A percentile compares a stretch with the other conserved stretches of the same genome.
These are phyloP conservation scores for Prosapia bicincta DNA, from an alignment of 2,888 invertebrate species.

Conservation along the genomic window DNA sequence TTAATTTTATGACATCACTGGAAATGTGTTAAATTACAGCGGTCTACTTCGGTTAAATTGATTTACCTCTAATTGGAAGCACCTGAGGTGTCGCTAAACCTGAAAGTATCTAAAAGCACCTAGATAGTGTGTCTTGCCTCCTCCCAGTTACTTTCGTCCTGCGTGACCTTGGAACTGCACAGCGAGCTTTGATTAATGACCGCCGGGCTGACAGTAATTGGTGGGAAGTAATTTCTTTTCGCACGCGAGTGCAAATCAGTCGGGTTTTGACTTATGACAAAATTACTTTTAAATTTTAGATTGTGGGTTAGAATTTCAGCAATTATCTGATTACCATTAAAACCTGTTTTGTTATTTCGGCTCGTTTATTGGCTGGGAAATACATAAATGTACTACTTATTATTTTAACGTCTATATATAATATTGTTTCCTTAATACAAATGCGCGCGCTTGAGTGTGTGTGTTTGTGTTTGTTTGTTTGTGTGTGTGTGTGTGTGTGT, in stretches of 20 bases:
- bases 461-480: too few species aligned
- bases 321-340: too few species aligned
- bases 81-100: neutral
- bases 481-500: too few species aligned
- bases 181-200: neutral
- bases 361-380: too few species aligned
- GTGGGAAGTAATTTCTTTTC: neutral
- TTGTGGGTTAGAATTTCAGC: too few species aligned
- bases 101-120: neutral
- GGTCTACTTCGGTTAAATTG: neutral
- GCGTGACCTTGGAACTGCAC: neutral
- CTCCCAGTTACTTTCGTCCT: neutral
- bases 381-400: too few species aligned
- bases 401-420: too few species aligned
- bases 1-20: neutral
- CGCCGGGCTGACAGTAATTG: neutral
- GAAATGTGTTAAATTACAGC: neutral
- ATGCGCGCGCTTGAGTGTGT: too few species aligned
- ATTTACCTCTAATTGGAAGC: neutral
- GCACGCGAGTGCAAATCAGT: neutral
- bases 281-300: neutral
- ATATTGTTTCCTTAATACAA: too few species aligned
- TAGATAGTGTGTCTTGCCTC: neutral
- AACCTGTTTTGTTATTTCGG: too few species aligned
- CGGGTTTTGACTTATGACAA: neutral